phyloP scores from a whole-genome alignment of 37 sponge, comb jelly and placozoan species.

The Hexactinellida sp. region DNA sequence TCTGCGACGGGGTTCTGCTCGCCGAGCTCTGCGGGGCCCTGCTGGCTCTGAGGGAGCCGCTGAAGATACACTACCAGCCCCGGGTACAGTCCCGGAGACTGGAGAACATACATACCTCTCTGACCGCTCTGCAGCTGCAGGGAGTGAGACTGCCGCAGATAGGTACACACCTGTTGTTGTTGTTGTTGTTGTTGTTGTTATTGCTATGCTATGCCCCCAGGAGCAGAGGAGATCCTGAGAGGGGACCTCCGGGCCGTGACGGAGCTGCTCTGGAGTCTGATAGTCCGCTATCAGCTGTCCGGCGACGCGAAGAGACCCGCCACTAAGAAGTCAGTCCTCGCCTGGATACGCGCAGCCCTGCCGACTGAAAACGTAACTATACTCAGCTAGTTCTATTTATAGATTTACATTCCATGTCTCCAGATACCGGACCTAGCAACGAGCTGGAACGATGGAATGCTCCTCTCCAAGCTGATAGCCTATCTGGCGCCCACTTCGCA shows the following conservation, averaged over 20 bases:
- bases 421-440: not conserved
- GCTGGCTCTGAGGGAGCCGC: not conserved
- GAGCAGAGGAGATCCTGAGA: not conserved
- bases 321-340: not conserved
- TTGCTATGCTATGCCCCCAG: not conserved
- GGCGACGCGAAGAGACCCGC: not conserved
- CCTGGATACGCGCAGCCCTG: not conserved
- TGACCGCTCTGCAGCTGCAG: not conserved
- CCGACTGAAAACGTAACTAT: not conserved
- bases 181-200: not conserved
- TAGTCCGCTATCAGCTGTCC: not conserved
- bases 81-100: not conserved
- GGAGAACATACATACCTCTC: not conserved
- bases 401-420: not conserved
- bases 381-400: not conserved
- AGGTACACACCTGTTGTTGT: not conserved
- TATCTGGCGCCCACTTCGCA: not conserved
- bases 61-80: not conserved
- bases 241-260: not conserved
- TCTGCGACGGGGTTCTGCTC: not conserved
- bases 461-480: not conserved
- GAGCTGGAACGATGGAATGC: slow-evolving; percentile 2
- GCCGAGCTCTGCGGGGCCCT: not conserved
- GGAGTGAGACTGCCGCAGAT: not conserved
- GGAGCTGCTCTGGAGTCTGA: not conserved